Base-by-base conservation (phyloP, 2,797 vertebrate genomes). In the Hoplostethus mediterraneus region DNA sequence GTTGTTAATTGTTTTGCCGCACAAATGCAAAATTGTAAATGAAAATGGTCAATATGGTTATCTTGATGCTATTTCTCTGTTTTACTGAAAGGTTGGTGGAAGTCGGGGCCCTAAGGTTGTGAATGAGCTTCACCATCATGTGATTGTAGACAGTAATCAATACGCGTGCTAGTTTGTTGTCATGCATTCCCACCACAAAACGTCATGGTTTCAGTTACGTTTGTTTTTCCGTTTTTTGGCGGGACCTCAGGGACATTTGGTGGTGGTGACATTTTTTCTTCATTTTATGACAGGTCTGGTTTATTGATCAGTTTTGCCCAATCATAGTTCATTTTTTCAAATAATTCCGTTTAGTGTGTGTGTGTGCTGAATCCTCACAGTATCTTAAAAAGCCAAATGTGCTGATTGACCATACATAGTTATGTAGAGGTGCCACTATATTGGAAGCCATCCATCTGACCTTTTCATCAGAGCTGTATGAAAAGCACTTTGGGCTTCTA, bases 401-500 rank as follows among this genome's bases (percentile, higher is more conserved):
- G 60, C 21, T 33, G 42, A 48, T n/a, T 4, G 2, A 17, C 28
- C 60, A 36, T 49, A 17, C 53, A 51, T 67, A 69, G 63, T 36
- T 75, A 62, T 45, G 36, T 57, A n/a, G 60, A 70, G 52, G 44
- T 63, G 56, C 28, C 31, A 66, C 58, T 53, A 2, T n/a, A 33
- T 61, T 77, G 77, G 49, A 77, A 87, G 80, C 61, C 42, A 81
- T 82, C 74, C 61, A 66, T 47, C 25, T 89, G 90, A 91, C 89
- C 88, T 89, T 93, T 82, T 21, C 21, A 21, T 70, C 71, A 71
- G 36, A 57, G 79, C 31, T 9, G 25, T 73, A 85, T 49, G 74
- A 71, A 65, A 71, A 78, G 66, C 69, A 65, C 80, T 73, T 83
- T 83, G 75, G 72, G 68, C 78, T 86, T 89, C 87, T 90, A 90